These are phyloP conservation scores for Tolypeutes matacus DNA, from an alignment of 2,797 vertebrate genomes.

Conservation along the genomic window DNA sequence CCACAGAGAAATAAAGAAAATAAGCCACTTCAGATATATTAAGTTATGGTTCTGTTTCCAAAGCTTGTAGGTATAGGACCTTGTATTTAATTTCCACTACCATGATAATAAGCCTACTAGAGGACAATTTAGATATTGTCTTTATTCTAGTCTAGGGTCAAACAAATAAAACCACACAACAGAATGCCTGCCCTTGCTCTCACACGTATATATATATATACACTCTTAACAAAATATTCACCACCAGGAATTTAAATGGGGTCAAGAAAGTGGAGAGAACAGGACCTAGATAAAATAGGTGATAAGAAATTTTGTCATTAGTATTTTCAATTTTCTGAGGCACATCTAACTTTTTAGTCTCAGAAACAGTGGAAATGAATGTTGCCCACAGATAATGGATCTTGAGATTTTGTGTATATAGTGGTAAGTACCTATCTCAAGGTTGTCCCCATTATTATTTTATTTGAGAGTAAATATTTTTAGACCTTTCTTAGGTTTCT, in stretches of 20 bases:
- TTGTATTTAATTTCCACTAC: constrained; percentile 62
- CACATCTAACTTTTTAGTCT: background rate
- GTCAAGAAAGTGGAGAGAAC: background rate
- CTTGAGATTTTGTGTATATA: background rate
- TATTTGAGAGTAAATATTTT: background rate
- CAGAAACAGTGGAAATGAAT: background rate
- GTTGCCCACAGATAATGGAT: background rate
- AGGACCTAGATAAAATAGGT: background rate
- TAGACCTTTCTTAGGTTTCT: background rate
- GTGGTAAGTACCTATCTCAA: background rate
- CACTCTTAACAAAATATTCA: background rate
- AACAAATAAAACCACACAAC: background rate
- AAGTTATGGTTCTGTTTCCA: constrained; percentile 36
- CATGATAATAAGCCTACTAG: background rate
- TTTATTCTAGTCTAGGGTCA: constrained; percentile 16
- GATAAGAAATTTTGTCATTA: background rate
- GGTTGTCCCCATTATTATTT: background rate
- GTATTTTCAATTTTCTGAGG: background rate
- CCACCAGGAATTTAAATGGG: background rate
- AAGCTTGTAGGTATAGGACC: background rate
- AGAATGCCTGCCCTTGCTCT: background rate
- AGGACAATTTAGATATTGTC: background rate
- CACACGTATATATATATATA: background rate
- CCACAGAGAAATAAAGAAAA: constrained; percentile 23
- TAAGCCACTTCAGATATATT: constrained; percentile 8